A percentile compares a stretch with the other conserved stretches of the same genome.
These are phyloP conservation scores for Eira barbara DNA, from an alignment of 2,113 vertebrate genomes.

Conservation along the genomic window DNA sequence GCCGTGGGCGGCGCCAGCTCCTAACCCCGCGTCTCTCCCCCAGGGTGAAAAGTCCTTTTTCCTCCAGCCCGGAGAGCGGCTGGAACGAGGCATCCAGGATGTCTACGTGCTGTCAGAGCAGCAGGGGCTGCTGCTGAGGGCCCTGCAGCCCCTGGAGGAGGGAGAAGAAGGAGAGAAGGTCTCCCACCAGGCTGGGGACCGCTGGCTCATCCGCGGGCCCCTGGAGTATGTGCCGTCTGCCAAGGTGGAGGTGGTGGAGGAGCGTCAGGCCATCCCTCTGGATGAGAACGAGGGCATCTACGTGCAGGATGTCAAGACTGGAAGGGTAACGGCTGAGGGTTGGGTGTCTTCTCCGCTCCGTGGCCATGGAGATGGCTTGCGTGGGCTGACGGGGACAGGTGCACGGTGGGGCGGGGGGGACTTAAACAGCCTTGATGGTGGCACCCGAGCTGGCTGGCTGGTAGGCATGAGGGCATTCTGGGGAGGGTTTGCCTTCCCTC, in stretches of 20 bases:
- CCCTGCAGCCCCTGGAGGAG: constrained; percentile 87
- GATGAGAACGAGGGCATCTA: constrained; percentile 95
- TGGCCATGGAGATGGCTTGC: background rate
- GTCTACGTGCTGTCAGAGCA: constrained; percentile 92
- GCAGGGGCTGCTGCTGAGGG: constrained; percentile 90
- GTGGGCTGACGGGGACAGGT: background rate
- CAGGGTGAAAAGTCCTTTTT: constrained; percentile 95
- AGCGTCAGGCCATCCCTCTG: constrained; percentile 86
- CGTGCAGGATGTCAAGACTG: constrained; percentile 89
- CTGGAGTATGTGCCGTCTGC: constrained; percentile 90
- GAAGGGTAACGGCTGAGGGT: constrained; percentile 82
- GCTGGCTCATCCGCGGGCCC: constrained; percentile 93
- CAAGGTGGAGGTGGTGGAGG: constrained; percentile 87
- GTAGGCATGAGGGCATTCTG: background rate
- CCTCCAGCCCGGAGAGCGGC: constrained; percentile 88
- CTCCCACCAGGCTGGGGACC: constrained; percentile 86
- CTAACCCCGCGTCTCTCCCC: background rate
- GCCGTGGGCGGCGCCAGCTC: background rate
- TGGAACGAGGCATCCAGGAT: constrained; percentile 90
- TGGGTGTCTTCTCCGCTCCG: rapidly evolving
- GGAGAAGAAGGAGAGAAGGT: constrained; percentile 69
- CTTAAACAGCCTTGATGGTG: rapidly evolving
- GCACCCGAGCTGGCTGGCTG: background rate
- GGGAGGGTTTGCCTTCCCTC: background rate
- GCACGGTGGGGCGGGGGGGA: rapidly evolving